These are phyloP conservation scores for Bubo bubo DNA, from an alignment of 2,113 vertebrate species.

Conservation along the genomic window DNA sequence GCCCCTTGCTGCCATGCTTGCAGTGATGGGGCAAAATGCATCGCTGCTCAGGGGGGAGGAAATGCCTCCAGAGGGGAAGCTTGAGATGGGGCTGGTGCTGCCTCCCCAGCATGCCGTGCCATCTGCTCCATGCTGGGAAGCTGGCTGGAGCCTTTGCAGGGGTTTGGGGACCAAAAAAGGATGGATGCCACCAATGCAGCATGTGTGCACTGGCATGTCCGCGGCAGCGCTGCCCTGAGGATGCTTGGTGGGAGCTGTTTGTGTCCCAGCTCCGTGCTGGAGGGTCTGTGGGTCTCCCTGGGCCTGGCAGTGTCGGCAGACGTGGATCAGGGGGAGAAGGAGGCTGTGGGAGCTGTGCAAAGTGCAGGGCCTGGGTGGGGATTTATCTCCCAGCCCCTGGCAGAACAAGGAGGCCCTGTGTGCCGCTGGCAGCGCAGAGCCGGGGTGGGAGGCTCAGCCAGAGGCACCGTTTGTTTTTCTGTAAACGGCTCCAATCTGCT, in stretches of 20 bases:
- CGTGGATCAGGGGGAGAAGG: neutral
- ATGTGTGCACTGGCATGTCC: rapidly evolving
- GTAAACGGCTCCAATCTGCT: rapidly evolving
- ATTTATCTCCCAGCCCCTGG: neutral
- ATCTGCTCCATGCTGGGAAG: neutral
- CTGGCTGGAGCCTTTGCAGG: neutral
- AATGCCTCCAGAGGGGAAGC: rapidly evolving
- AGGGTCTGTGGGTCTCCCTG: rapidly evolving
- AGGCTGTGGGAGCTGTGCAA: neutral
- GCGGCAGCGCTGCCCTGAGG: rapidly evolving
- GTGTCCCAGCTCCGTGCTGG: rapidly evolving
- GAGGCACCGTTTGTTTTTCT: neutral
- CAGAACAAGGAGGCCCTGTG: constrained; percentile 30
- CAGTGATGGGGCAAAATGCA: neutral
- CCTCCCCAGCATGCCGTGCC: neutral
- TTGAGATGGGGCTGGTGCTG: neutral
- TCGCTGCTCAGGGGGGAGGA: neutral
- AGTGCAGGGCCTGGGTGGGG: neutral
- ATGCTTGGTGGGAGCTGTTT: rapidly evolving
- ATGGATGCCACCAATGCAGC: neutral
- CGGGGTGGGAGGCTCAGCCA: neutral
- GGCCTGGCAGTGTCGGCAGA: neutral
- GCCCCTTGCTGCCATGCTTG: rapidly evolving
- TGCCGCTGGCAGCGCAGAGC: neutral
- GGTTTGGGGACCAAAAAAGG: neutral